Base-by-base conservation (phyloP, 2,888 invertebrate genomes). In the Rosalia funebris region DNA sequence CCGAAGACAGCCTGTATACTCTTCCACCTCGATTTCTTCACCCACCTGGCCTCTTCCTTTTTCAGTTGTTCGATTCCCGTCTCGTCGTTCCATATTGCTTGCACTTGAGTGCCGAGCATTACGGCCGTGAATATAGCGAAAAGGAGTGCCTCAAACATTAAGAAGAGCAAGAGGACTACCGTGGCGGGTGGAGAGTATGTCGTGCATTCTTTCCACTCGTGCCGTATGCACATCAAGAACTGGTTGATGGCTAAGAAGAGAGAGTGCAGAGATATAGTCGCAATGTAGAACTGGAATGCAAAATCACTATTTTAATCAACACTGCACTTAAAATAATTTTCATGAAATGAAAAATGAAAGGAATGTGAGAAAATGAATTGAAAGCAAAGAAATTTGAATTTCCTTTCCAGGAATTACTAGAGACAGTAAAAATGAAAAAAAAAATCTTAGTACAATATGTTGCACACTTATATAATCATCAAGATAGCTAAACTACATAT, bases 81-180 rank as follows among this genome's bases (percentile, higher is more conserved):
- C 85, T 99, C 96, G 82, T 99, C 99, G 77, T 95, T 95, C 89
- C 97, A 96, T 77, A 99, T 98, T 17, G 98, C 97, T 78, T 95
- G 95, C 37, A 99, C 76, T 52, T 73, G 73, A 0, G 97, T 96
- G 45, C 93, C 94, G 72, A 97, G 89, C 99, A 99, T 99, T 37
- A 99, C 95, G 17, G 92, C 91, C 0, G 98, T 98, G 82, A 99
- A 99, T 71, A 98, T 94, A 15, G 97, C 96, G 84, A 99, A 99
- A 45, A 99, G 87, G 34, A 99, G 85, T 0, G 96, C 95, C 83
- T 98, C 97, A 70, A 97, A 96, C 53, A 95, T 91, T 31, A 98
- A 86, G 79, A 97, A 95, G 57, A 98, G 85, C 47, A 98, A 83
- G 36, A 98, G 84, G 5, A 97, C 91, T 12, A 98, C 97, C 0